Percentiles rank a stretch among this genome's conserved stretches.
phyloP scores from a whole-genome alignment of 2,113 vertebrate genomes.

The Lichenostomus cassidix region DNA sequence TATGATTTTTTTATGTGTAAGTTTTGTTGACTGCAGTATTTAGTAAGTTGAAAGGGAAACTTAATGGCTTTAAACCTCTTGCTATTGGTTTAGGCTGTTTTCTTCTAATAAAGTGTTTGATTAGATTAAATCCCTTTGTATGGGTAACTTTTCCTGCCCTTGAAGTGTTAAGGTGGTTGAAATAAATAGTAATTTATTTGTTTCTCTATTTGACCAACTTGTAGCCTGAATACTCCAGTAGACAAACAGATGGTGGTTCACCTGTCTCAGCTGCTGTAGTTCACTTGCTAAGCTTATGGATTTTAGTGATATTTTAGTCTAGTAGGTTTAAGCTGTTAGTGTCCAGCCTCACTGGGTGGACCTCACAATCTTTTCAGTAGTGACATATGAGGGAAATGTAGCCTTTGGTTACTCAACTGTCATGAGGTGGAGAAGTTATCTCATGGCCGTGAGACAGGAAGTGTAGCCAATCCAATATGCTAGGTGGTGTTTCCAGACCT shows the following conservation, averaged over 20 bases:
- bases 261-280: neutral
- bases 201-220: neutral
- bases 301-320: neutral
- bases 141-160: neutral
- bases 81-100: neutral
- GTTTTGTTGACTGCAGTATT: neutral
- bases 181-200: neutral
- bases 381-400: neutral
- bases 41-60: neutral
- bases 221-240: neutral
- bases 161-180: neutral
- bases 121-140: neutral
- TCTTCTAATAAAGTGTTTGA: neutral
- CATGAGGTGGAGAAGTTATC: neutral
- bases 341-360: neutral
- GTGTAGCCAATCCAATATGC: fast-evolving
- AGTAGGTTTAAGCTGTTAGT: neutral
- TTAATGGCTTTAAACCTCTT: neutral
- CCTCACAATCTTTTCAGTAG: neutral
- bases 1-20: neutral
- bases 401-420: neutral
- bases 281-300: neutral
- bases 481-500: neutral
- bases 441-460: neutral
- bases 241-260: neutral